These are phyloP conservation scores for Lerista edwardsae DNA, from an alignment of 2,797 vertebrate species.

Conservation along the genomic window DNA sequence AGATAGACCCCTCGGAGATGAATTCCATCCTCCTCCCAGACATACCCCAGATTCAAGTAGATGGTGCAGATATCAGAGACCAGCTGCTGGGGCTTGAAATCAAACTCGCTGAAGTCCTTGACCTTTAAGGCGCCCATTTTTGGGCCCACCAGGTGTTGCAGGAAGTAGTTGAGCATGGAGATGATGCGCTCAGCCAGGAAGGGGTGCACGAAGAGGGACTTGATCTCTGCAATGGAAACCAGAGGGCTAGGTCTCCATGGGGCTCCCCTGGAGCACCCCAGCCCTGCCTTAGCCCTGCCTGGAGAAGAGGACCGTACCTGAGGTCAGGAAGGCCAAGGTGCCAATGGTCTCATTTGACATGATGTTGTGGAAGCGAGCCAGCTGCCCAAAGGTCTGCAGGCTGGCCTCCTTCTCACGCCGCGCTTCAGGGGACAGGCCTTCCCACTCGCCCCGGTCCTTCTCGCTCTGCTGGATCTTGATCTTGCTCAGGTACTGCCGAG, in stretches of 20 bases:
- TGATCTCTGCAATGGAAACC: constrained; percentile 86
- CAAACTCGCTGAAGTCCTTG: constrained; percentile 99
- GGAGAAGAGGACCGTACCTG: constrained; percentile 79
- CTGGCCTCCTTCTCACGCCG: constrained; percentile 94
- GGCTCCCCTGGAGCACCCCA: neutral
- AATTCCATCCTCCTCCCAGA: neutral
- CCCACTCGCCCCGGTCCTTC: constrained; percentile 94
- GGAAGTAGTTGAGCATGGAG: constrained; percentile 98
- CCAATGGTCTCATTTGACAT: constrained; percentile 99
- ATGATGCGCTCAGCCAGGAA: constrained; percentile 97
- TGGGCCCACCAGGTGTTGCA: constrained; percentile 96
- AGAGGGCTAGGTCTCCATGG: constrained; percentile 16
- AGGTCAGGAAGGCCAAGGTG: constrained; percentile 95
- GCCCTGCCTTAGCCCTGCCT: fast-evolving
- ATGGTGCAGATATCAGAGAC: constrained; percentile 99
- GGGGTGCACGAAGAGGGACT: constrained; percentile 93
- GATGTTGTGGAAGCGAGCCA: constrained; percentile 98
- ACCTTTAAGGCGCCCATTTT: constrained; percentile 99
- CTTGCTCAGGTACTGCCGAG: constrained; percentile 93
- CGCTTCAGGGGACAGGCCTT: constrained; percentile 86
- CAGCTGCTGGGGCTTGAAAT: constrained; percentile 98
- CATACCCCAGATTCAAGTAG: constrained; percentile 96
- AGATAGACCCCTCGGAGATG: neutral
- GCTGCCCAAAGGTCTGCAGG: constrained; percentile 96
- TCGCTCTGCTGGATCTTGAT: constrained; percentile 98